Conservation (phyloP, 2,797 vertebrate genomes). For the Sylvilagus floridanus region DNA sequence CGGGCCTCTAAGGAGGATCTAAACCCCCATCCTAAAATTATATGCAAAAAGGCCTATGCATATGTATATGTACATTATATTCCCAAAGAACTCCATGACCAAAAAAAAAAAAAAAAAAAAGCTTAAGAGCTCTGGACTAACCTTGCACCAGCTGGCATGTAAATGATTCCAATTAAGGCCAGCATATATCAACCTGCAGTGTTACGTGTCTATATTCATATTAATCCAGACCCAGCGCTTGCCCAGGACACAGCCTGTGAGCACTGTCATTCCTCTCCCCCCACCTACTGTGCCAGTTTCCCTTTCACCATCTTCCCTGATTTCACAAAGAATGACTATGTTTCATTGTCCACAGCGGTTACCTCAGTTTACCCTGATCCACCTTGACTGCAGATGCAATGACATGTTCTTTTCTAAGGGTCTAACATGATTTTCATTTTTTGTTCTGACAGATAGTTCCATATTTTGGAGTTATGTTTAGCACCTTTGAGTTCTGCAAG, state of each 20-base stretch:
- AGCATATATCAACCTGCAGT: neutral
- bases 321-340: neutral
- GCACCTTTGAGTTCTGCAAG: slow-evolving; percentile 97
- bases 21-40: slow-evolving; percentile 4
- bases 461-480: slow-evolving; percentile 96
- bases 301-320: slow-evolving; percentile 6
- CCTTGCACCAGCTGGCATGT: neutral
- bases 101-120: neutral
- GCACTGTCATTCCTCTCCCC: neutral
- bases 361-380: slow-evolving; percentile 31
- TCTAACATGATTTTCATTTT: slow-evolving; percentile 64
- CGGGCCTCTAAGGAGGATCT: neutral
- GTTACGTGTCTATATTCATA: neutral
- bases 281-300: neutral
- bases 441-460: slow-evolving; percentile 93
- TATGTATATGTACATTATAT: neutral
- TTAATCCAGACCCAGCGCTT: neutral
- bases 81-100: slow-evolving; percentile 23
- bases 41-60: neutral
- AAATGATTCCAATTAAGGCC: neutral
- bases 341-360: neutral
- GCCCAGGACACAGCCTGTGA: neutral
- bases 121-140: neutral
- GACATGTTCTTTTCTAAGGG: slow-evolving; percentile 16
- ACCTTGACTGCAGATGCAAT: neutral